Evolutionary conservation across 2,888 invertebrate genomes (phyloP).

Genomic region (Trilocha varians): DNA sequence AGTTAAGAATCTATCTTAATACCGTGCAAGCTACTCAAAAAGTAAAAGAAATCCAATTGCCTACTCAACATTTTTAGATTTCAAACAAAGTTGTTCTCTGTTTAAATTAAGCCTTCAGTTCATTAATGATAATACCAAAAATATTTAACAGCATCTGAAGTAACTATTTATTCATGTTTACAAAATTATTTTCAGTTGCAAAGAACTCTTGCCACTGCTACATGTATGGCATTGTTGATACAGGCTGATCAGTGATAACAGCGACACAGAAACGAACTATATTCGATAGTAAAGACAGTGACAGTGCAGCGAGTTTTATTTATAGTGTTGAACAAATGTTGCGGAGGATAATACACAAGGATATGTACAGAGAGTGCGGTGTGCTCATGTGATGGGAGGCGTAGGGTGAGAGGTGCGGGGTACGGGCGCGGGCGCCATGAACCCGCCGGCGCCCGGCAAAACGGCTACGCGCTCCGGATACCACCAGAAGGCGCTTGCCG

Average conservation of each 20-base stretch:
- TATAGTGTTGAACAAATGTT: slow-evolving; percentile 19
- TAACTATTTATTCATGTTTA: background rate
- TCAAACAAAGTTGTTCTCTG: too few species aligned
- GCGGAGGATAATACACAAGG: slow-evolving; percentile 33
- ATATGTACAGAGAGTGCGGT: slow-evolving; percentile 39
- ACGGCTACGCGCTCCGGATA: slow-evolving; percentile 84
- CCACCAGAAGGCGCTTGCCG: slow-evolving; percentile 89
- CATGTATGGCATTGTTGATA: slow-evolving; percentile 4
- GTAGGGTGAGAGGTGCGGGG: slow-evolving; percentile 66
- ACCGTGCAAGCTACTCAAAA: too few species aligned
- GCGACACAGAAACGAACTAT: background rate
- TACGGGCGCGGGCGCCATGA: slow-evolving; percentile 75
- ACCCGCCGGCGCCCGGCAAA: slow-evolving; percentile 76
- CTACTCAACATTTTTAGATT: too few species aligned
- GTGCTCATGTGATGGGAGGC: slow-evolving; percentile 64
- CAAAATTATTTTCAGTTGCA: slow-evolving; percentile 1
- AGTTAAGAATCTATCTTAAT: too few species aligned
- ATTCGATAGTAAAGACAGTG: background rate
- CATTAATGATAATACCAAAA: too few species aligned
- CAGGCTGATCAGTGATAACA: slow-evolving; percentile 1
- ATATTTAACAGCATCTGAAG: background rate
- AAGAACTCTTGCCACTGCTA: background rate
- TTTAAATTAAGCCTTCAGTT: too few species aligned
- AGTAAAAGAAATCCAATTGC: too few species aligned
- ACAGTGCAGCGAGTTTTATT: background rate